Percentiles rank a stretch among this genome's conserved stretches.
Conservation (phyloP, 2,888 invertebrate genomes). For the Stenotaenia linearis region DNA sequence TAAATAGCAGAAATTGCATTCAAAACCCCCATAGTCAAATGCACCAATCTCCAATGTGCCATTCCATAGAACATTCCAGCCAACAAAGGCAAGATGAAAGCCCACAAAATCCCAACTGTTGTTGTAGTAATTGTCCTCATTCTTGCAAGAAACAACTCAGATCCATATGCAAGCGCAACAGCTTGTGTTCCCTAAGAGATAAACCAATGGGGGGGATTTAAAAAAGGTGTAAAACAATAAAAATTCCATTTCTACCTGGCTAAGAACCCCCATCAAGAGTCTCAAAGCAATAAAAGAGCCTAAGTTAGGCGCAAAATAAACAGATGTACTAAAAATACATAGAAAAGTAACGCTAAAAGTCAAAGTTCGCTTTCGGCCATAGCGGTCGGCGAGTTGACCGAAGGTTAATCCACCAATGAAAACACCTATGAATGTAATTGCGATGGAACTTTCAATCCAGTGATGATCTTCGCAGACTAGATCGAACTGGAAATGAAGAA, state of each 20-base stretch:
- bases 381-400: slow-evolving; percentile 28
- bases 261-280: slow-evolving; percentile 14
- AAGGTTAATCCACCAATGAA: slow-evolving; percentile 18
- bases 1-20: slow-evolving; percentile 14
- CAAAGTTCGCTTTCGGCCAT: slow-evolving; percentile 9
- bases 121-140: neutral
- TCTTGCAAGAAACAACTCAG: slow-evolving; percentile 21
- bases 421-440: slow-evolving; percentile 29
- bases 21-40: slow-evolving; percentile 8
- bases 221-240: neutral
- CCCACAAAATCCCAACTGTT: slow-evolving; percentile 16
- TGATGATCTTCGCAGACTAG: neutral
- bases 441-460: neutral
- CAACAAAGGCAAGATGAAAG: neutral
- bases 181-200: slow-evolving; percentile 13
- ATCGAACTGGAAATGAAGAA: slow-evolving; percentile 24
- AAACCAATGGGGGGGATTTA: neutral
- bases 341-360: neutral
- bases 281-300: neutral
- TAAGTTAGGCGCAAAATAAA: slow-evolving; percentile 12
- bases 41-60: slow-evolving; percentile 24
- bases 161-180: neutral
- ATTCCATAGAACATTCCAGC: slow-evolving; percentile 1
- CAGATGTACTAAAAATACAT: neutral
- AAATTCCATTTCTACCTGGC: slow-evolving; percentile 5